phyloP scores from a whole-genome alignment of 2,888 invertebrate species.

The Cheilosia scutellata region DNA sequence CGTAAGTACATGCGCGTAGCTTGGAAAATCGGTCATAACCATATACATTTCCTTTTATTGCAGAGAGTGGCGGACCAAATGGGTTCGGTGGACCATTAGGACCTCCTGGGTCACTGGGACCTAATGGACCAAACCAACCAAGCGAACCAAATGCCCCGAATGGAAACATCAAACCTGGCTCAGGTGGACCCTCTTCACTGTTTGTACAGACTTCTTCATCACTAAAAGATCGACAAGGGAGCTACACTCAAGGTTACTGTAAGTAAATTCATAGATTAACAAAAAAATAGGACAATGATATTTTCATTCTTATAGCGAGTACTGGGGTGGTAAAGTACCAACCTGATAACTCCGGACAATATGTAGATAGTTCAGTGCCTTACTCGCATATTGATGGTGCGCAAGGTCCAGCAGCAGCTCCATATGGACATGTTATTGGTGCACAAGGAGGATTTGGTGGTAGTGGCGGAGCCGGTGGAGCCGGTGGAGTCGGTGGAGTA shows the following conservation, averaged over 20 bases:
- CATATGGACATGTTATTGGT: constrained; percentile 58
- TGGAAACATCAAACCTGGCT: no score
- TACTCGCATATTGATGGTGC: constrained; percentile 78
- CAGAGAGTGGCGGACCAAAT: no score
- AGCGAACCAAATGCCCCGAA: no score
- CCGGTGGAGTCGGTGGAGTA: constrained; percentile 79
- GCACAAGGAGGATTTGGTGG: constrained; percentile 72
- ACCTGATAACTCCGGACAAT: constrained; percentile 48
- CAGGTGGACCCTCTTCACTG: no score
- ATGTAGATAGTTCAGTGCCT: constrained; percentile 53
- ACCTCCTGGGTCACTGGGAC: no score
- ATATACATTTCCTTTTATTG: no score
- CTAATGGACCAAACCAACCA: no score
- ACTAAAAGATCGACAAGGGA: neutral
- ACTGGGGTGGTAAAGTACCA: constrained; percentile 25
- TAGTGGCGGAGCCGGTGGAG: constrained; percentile 75
- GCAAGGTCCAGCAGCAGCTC: constrained; percentile 76
- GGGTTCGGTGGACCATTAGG: no score
- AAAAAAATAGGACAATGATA: neutral
- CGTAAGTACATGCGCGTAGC: constrained; percentile 36
- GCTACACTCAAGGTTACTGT: neutral
- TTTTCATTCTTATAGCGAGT: constrained; percentile 22
- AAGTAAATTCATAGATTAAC: neutral
- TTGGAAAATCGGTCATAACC: no score
- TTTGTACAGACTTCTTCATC: no score